These are phyloP conservation scores for Natrix natrix DNA, from an alignment of 2,797 vertebrate species.

Conservation along the genomic window DNA sequence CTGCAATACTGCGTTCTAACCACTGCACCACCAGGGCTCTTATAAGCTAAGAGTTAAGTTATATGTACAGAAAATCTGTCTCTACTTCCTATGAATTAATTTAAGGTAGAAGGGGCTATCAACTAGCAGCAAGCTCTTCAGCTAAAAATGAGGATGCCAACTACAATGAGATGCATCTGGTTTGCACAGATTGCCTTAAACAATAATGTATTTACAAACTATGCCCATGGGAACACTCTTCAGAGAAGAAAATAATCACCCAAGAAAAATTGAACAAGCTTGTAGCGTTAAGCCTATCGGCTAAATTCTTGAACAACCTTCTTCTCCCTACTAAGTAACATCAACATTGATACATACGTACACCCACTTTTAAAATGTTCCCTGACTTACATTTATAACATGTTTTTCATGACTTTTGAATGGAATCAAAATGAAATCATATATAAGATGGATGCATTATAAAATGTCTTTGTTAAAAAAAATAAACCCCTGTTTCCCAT, in stretches of 20 bases:
- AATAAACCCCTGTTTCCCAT: neutral
- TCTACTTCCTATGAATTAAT: neutral
- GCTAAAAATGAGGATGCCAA: neutral
- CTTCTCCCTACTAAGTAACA: neutral
- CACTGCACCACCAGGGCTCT: neutral
- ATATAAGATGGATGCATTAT: neutral
- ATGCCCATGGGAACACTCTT: neutral
- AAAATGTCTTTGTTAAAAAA: neutral
- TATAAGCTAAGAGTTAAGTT: neutral
- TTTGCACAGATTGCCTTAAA: conserved; percentile 22
- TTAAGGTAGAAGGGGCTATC: neutral
- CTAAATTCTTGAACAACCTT: neutral
- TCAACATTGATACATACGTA: neutral
- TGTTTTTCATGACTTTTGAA: neutral
- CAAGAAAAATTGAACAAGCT: neutral
- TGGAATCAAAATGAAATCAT: neutral
- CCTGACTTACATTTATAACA: neutral
- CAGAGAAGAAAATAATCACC: fast-evolving
- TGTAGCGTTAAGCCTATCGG: neutral
- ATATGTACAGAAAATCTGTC: neutral
- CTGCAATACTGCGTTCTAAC: neutral
- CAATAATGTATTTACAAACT: neutral
- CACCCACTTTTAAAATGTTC: neutral
- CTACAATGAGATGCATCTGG: fast-evolving
- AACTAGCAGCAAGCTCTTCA: neutral